Percentiles rank a stretch among this genome's conserved stretches.
These are phyloP conservation scores for Diacarnus erythraeanus DNA, from an alignment of 37 sponge, comb jelly and placozoan genomes.

Conservation along the genomic window DNA sequence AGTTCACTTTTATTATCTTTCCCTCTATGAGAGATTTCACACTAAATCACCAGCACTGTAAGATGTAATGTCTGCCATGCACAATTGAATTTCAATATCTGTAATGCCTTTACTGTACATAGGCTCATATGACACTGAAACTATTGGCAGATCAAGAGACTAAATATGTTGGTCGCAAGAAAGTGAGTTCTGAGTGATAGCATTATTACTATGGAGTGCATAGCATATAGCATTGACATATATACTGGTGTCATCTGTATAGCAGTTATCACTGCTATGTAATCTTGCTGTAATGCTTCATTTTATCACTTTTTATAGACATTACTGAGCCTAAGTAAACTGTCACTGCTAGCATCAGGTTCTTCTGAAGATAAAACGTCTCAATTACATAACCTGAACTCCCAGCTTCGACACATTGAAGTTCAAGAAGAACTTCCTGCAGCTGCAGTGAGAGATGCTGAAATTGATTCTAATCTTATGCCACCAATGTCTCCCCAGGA, in stretches of 20 bases:
- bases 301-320: constrained; percentile 43
- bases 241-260: neutral
- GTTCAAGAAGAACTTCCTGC: constrained; percentile 65
- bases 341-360: constrained; percentile 61
- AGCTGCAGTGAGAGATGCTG: constrained; percentile 32
- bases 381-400: constrained; percentile 33
- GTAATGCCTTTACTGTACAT: neutral
- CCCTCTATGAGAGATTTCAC: too few species aligned
- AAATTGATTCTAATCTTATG: constrained; percentile 35
- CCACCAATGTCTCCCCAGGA: constrained; percentile 49
- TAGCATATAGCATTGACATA: neutral
- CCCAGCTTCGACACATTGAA: constrained; percentile 41
- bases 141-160: constrained; percentile 51
- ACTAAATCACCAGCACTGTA: too few species aligned
- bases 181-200: constrained; percentile 15
- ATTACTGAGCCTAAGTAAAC: constrained; percentile 76
- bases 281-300: too few species aligned
- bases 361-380: neutral
- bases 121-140: constrained; percentile 31
- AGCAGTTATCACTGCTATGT: neutral
- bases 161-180: constrained; percentile 44
- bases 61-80: neutral
- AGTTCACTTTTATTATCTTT: too few species aligned
- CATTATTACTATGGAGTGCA: neutral
- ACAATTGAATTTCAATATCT: neutral